Percentiles rank a stretch among this genome's conserved stretches.
Conservation (phyloP, 2,113 vertebrate species). For the Vidua macroura region DNA sequence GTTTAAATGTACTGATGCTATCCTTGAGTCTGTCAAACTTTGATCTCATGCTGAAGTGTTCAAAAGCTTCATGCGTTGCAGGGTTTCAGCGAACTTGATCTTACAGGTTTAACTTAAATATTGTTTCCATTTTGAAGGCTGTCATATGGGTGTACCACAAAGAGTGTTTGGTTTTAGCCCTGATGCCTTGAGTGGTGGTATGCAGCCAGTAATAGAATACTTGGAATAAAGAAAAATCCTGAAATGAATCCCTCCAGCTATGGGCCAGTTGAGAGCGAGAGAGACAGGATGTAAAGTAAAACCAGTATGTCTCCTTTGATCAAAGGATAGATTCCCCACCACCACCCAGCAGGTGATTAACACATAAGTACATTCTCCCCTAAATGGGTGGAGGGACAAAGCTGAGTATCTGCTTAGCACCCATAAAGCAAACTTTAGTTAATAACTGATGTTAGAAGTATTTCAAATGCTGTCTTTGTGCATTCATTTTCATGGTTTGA, state of each 20-base stretch:
- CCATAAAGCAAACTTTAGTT: neutral
- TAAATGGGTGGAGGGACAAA: conserved; percentile 1
- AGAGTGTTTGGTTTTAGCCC: conserved; percentile 65
- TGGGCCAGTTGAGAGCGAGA: conserved; percentile 61
- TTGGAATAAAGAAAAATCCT: conserved; percentile 73
- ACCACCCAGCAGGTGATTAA: conserved; percentile 76
- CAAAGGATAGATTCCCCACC: conserved; percentile 70
- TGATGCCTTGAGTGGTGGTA: conserved; percentile 61
- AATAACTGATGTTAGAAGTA: neutral
- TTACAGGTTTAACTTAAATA: conserved; percentile 75
- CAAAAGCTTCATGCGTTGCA: conserved; percentile 67
- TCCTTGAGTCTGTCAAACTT: conserved; percentile 34
- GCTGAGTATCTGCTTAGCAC: neutral
- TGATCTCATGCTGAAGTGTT: conserved; percentile 60
- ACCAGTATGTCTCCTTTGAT: conserved; percentile 77
- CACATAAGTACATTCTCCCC: conserved; percentile 38
- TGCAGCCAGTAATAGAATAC: conserved; percentile 77
- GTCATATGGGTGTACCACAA: conserved; percentile 73
- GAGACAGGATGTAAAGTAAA: conserved; percentile 79
- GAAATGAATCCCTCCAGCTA: conserved; percentile 76
- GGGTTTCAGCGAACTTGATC: conserved; percentile 74
- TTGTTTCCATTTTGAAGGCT: conserved; percentile 78
- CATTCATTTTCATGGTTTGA: neutral
- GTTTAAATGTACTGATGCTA: neutral
- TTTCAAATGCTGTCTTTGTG: neutral